phyloP scores from a whole-genome alignment of 1,140 invertebrate genomes.

The Camponotus pennsylvanicus region DNA sequence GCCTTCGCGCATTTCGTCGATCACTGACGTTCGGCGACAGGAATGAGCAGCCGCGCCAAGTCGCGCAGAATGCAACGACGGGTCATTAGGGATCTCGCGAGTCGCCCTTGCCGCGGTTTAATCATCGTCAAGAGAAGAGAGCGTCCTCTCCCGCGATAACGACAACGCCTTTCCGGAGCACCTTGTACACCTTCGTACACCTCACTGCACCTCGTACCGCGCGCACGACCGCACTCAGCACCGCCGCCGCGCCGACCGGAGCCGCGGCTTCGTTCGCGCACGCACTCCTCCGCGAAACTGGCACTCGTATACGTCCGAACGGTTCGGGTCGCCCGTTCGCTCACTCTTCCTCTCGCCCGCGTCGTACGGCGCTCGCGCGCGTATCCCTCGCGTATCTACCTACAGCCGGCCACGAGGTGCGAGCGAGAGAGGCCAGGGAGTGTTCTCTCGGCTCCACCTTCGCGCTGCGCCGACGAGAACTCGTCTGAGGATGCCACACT shows the following conservation, averaged over 20 bases:
- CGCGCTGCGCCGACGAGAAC: slow-evolving; percentile 69
- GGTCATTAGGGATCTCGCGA: neutral
- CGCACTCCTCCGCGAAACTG: slow-evolving; percentile 64
- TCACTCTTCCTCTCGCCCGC: slow-evolving; percentile 58
- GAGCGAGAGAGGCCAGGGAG: slow-evolving; percentile 51
- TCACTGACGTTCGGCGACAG: slow-evolving; percentile 38
- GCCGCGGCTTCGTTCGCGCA: slow-evolving; percentile 55
- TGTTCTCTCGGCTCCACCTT: slow-evolving; percentile 71
- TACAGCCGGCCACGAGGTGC: slow-evolving; percentile 70
- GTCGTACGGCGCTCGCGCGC: slow-evolving; percentile 49
- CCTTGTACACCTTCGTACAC: slow-evolving; percentile 18
- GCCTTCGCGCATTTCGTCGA: slow-evolving; percentile 59
- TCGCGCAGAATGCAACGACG: slow-evolving; percentile 14
- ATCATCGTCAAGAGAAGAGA: slow-evolving; percentile 28
- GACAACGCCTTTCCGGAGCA: slow-evolving; percentile 69
- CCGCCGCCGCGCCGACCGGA: neutral
- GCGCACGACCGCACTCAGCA: slow-evolving; percentile 23
- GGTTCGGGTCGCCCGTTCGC: neutral
- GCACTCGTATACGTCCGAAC: slow-evolving; percentile 45
- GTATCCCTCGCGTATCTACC: slow-evolving; percentile 56
- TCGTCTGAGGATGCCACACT: slow-evolving; percentile 67
- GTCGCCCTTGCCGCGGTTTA: neutral
- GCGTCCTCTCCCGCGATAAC: slow-evolving; percentile 12
- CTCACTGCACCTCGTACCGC: slow-evolving; percentile 15
- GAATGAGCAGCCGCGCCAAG: slow-evolving; percentile 26